A percentile compares a stretch with the other conserved stretches of the same genome.
Evolutionary conservation across 2,113 vertebrate species (phyloP).

Genomic region (Todiramphus saurophagus): DNA sequence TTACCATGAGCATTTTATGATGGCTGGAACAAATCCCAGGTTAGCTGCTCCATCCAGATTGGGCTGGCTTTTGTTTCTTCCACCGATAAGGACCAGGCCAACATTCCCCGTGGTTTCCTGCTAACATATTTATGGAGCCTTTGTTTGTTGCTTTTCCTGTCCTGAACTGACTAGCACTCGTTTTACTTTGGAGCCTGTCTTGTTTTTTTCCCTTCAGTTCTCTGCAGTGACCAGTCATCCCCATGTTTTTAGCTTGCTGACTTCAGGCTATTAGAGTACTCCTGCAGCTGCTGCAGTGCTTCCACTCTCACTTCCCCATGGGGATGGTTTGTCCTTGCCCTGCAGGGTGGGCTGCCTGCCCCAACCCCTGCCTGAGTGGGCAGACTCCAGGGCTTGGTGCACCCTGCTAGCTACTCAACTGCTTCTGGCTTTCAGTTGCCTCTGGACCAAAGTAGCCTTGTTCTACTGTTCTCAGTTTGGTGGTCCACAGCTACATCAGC

Average conservation of each 20-base stretch:
- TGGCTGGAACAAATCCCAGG: not conserved
- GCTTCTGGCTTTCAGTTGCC: not conserved
- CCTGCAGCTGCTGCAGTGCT: not conserved
- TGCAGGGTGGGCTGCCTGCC: not conserved
- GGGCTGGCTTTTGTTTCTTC: conserved; percentile 37
- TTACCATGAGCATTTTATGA: not conserved
- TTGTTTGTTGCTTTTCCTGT: not conserved
- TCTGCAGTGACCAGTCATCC: not conserved
- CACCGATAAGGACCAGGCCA: not conserved
- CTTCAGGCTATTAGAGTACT: not conserved
- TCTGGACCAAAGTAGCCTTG: not conserved
- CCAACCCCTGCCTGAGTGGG: not conserved
- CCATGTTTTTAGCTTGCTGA: not conserved
- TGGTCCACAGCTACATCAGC: not conserved
- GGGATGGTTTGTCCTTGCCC: not conserved
- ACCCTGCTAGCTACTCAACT: not conserved
- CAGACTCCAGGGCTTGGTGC: not conserved
- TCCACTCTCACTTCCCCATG: not conserved
- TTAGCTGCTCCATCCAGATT: not conserved
- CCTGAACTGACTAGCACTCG: not conserved
- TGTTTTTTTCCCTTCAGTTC: not conserved
- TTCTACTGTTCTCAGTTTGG: not conserved
- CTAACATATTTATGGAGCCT: conserved; percentile 18
- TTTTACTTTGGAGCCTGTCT: not conserved
- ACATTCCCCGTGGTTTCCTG: conserved; percentile 38